A percentile compares a stretch with the other conserved stretches of the same genome.
phyloP scores from a whole-genome alignment of 2,113 vertebrate genomes.

The Odocoileus hemionus region DNA sequence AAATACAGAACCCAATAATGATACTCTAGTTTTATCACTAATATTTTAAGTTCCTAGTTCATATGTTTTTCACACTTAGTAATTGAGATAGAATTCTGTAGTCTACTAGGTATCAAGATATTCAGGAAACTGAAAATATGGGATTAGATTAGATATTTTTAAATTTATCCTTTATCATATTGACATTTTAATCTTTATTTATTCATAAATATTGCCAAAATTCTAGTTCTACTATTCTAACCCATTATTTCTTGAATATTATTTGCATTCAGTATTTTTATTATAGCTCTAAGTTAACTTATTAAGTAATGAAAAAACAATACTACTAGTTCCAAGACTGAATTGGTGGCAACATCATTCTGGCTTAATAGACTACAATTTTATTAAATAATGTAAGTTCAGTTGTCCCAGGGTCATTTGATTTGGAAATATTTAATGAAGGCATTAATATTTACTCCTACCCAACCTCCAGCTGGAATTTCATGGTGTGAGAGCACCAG shows the following conservation, averaged over 20 bases:
- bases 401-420: constrained; percentile 33
- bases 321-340: not conserved
- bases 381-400: constrained; percentile 61
- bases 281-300: not conserved
- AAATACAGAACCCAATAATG: not conserved
- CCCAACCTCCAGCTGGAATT: constrained; percentile 34
- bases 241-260: constrained; percentile 36
- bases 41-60: not conserved
- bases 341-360: constrained; percentile 24
- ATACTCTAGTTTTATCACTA: not conserved
- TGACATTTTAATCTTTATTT: constrained; percentile 11
- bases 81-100: not conserved
- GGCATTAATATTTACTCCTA: constrained; percentile 71
- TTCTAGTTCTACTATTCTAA: not conserved
- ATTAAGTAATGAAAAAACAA: constrained; percentile 15
- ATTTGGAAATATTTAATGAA: constrained; percentile 67
- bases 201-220: not conserved
- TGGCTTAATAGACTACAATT: constrained; percentile 14
- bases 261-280: not conserved
- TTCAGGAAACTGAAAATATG: not conserved
- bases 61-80: not conserved
- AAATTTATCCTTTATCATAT: not conserved
- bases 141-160: not conserved
- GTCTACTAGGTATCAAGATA: not conserved
- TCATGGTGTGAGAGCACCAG: constrained; percentile 46